Evolutionary conservation across 2,797 vertebrate genomes (phyloP).

Genomic region (Chrosomus eos): DNA sequence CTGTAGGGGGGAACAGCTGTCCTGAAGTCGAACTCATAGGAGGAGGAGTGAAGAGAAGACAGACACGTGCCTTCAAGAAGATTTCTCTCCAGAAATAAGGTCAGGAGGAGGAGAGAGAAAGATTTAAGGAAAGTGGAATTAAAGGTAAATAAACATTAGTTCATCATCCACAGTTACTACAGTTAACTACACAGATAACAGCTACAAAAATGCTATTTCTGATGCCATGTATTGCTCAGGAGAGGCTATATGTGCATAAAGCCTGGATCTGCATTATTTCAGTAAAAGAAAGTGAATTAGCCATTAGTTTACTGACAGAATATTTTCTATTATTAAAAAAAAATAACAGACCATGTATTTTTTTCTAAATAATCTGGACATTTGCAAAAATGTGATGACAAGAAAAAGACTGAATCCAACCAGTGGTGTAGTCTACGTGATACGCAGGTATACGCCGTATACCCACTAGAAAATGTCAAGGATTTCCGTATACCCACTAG

Average conservation of each 20-base stretch:
- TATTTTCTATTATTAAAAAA: not conserved
- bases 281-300: not conserved
- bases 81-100: constrained; percentile 35
- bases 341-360: not conserved
- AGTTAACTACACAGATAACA: not conserved
- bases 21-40: constrained; percentile 47
- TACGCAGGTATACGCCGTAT: no score
- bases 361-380: not conserved
- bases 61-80: constrained; percentile 49
- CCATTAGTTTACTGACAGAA: not conserved
- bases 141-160: constrained; percentile 13
- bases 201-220: not conserved
- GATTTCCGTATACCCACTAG: no score
- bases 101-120: constrained; percentile 22
- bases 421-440: no score
- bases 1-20: constrained; percentile 38
- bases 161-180: not conserved
- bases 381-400: not conserved
- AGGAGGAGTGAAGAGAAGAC: constrained; percentile 49
- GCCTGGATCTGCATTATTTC: not conserved
- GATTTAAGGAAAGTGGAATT: constrained; percentile 1
- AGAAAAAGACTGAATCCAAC: not conserved
- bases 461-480: no score
- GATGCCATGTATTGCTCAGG: not conserved
- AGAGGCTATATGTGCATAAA: not conserved